A percentile compares a stretch with the other conserved stretches of the same genome.
Conservation (phyloP, 2,797 vertebrate species). For the Acipenser transmontanus region DNA sequence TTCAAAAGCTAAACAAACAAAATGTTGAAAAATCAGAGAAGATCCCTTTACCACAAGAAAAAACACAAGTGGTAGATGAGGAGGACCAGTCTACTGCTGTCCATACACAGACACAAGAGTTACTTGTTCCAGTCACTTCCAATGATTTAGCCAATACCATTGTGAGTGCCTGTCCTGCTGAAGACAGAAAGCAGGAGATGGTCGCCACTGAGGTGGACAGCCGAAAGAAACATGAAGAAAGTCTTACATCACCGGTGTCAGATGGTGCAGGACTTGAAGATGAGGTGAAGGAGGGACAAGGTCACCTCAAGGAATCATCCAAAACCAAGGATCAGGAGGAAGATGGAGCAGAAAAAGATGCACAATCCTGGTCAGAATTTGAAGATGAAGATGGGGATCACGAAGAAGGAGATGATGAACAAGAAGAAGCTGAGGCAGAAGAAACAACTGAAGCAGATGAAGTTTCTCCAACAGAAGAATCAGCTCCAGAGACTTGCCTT, state of each 20-base stretch:
- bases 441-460: conserved; percentile 10
- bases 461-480: conserved; percentile 4
- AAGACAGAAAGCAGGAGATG: conserved; percentile 17
- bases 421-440: conserved; percentile 12
- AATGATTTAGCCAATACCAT: too few relatives aligned
- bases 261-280: conserved; percentile 30
- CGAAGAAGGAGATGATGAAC: conserved; percentile 17
- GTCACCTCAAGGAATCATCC: neutral
- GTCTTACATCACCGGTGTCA: conserved; percentile 13
- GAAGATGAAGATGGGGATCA: conserved; percentile 13
- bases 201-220: conserved; percentile 11
- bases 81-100: neutral
- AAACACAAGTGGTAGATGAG: conserved; percentile 20
- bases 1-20: conserved; percentile 75
- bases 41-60: conserved; percentile 22
- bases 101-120: too few relatives aligned
- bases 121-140: too few relatives aligned
- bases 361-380: neutral
- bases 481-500: neutral
- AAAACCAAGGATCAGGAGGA: conserved; percentile 17
- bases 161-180: conserved; percentile 3
- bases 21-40: conserved; percentile 49
- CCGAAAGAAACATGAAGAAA: conserved; percentile 31
- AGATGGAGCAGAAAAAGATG: conserved; percentile 20
- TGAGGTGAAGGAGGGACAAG: conserved; percentile 21